Base-by-base conservation (phyloP, 2,888 invertebrate species). In the Mythimna ferrago region DNA sequence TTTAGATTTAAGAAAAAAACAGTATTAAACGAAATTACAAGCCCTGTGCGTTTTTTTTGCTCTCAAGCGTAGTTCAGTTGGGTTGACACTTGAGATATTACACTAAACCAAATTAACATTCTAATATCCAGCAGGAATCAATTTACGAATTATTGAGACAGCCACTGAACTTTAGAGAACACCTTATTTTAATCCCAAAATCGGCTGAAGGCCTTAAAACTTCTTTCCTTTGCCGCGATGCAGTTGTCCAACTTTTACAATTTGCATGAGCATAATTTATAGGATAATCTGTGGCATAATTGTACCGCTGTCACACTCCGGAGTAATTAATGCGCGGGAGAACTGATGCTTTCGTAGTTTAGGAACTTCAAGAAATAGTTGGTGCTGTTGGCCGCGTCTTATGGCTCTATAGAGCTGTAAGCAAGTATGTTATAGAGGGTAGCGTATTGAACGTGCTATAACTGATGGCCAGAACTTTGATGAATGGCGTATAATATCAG, bases 311-410 rank as follows among this genome's bases (percentile, higher is more conserved):
- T 57, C 72, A 64, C 61, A 48, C 53, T 32, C 11, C 38, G 48
- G 68, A 62, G 51, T 78, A 78, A 82, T 67, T 67, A 71, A 79
- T 72, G 63, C 58, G 56, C 63, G 26, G 35, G 57, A 79, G 72
- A 78, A 82, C 66, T 81, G 62, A 66, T 78, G 63, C 63, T 58
- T 63, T 54, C 44, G 32, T 62, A 82, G 82, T 78, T 76, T 58
- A 21, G 58, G 14, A 79, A 82, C 73, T 82, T 64, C 35, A 64
- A 72, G 79, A 79, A 82, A 79, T 78, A 72, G 79, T 82, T 82
- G 38, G 51, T 56, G 61, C 61, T 41, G 61, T 41, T 61, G 21
- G 61, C 2, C 26, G 26, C 35, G 61, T 76, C 61, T 66, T 44
- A n/a, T 26, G 41, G 78, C 38, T 61, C n/a, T 16, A 60, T 32